Evolutionary conservation across 2,797 vertebrate genomes (phyloP).

Genomic region (Decapterus maruadsi): DNA sequence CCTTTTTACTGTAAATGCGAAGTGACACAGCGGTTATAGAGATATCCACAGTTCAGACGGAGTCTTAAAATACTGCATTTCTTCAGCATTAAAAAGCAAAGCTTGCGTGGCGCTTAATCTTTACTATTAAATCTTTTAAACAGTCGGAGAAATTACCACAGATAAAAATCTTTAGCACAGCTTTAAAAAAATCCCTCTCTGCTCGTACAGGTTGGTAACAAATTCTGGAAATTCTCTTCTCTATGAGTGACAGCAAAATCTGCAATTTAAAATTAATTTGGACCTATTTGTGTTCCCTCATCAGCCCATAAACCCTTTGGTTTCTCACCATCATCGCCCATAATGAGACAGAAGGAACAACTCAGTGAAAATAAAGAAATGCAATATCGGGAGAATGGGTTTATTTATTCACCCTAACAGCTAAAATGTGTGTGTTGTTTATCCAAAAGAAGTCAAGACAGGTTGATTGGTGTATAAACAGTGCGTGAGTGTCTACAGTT

Average conservation of each 20-base stretch:
- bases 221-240: not conserved
- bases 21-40: not conserved
- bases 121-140: not conserved
- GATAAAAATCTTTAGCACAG: constrained; percentile 12
- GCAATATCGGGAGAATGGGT: no score
- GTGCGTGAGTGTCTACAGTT: not conserved
- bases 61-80: not conserved
- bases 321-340: not conserved
- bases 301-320: not conserved
- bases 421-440: not conserved
- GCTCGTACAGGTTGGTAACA: not conserved
- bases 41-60: not conserved
- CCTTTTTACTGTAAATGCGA: not conserved
- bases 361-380: not conserved
- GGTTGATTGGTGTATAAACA: not conserved
- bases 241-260: not conserved
- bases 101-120: not conserved
- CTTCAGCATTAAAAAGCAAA: not conserved
- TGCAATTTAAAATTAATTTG: not conserved
- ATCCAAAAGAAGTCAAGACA: not conserved
- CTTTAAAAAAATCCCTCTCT: not conserved
- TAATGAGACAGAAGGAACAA: not conserved
- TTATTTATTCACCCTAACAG: not conserved
- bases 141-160: not conserved
- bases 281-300: not conserved